A percentile compares a stretch with the other conserved stretches of the same genome.
Conservation (phyloP, 2,113 vertebrate genomes). For the Zootoca vivipara region DNA sequence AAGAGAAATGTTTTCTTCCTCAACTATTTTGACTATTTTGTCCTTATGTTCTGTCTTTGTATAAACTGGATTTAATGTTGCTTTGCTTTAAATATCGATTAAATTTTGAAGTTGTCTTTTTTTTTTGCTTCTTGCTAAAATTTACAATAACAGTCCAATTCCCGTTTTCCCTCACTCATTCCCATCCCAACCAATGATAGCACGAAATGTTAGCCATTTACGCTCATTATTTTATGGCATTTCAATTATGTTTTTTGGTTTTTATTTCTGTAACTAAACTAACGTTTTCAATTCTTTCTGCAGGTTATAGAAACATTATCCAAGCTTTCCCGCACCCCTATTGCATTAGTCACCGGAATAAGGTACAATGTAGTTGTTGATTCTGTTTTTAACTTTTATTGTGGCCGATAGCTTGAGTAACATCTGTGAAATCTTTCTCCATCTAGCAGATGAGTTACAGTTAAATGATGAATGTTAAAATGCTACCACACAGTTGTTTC, state of each 20-base stretch:
- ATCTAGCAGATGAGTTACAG: not conserved
- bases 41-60: not conserved
- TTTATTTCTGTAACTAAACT: not conserved
- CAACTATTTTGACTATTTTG: not conserved
- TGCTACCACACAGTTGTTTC: not conserved
- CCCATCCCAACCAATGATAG: not conserved
- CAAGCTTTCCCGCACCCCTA: conserved; percentile 86
- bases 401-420: not conserved
- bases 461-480: not conserved
- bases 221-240: not conserved
- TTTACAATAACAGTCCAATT: not conserved
- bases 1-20: rapidly evolving
- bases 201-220: not conserved
- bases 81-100: not conserved
- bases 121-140: not conserved
- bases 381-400: not conserved
- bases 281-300: conserved; percentile 18
- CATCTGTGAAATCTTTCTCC: not conserved
- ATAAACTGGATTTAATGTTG: too few relatives aligned
- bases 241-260: not conserved
- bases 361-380: conserved; percentile 75
- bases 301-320: conserved; percentile 97
- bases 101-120: not conserved
- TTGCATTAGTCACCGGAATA: conserved; percentile 86
- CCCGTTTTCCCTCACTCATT: not conserved